Percentiles rank a stretch among this genome's conserved stretches.
phyloP scores from a whole-genome alignment of 2,113 vertebrate genomes.

The Myrmecophaga tridactyla region DNA sequence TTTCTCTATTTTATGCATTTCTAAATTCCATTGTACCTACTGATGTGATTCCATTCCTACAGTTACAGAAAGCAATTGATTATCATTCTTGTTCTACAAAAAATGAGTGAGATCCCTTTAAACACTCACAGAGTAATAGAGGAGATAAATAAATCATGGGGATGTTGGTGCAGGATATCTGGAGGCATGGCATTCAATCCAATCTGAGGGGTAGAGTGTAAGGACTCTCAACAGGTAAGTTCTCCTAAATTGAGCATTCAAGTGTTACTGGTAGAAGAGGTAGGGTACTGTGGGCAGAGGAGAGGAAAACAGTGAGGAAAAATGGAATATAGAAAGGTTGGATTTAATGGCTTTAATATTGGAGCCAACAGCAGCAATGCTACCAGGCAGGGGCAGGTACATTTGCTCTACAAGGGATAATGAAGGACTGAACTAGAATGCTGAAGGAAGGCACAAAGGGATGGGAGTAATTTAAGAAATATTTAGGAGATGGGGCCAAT shows the following conservation, averaged over 20 bases:
- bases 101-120: not conserved
- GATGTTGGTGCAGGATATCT: not conserved
- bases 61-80: not conserved
- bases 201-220: fast-evolving
- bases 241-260: not conserved
- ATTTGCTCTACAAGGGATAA: not conserved
- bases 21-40: not conserved
- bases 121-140: not conserved
- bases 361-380: not conserved
- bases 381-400: not conserved
- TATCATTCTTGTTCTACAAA: not conserved
- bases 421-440: not conserved
- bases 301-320: too few relatives aligned
- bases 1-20: not conserved
- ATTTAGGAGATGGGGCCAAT: not conserved
- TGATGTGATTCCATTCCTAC: not conserved
- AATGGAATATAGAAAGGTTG: not conserved
- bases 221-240: not conserved
- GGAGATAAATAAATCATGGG: not conserved
- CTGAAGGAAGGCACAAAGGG: not conserved
- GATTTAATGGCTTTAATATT: not conserved
- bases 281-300: too few relatives aligned
- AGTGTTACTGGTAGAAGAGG: too few relatives aligned
- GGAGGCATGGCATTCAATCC: not conserved
- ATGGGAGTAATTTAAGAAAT: not conserved